Base-by-base conservation (phyloP, 1,140 invertebrate species). In the Drosophila sp. region DNA sequence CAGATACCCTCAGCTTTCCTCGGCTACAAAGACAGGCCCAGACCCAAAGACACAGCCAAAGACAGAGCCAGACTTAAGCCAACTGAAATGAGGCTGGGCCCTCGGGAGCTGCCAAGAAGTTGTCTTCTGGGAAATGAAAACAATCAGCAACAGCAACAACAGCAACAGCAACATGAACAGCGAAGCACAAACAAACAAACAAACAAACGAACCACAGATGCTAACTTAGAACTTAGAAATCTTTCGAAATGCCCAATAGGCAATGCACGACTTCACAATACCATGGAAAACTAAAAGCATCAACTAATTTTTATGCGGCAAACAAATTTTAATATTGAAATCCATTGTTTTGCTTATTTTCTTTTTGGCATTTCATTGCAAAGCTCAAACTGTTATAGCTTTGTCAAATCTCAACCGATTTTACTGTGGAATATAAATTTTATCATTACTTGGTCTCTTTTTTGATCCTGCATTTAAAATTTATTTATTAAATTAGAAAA, bases 81-180 rank as follows among this genome's bases (percentile, higher is more conserved):
- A 66, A 53, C 63, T 38, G 40, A 72, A 72, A 72, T 67, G 63
- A 72, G 70, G 70, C 70, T 72, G 63, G 32, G 54, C 62, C 69
- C 69, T 72, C 53, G 62, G 45, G 62, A 41, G 46, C 45, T 62
- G 76, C 76, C 63, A 69, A 72, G 54, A 87, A 82, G 50, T 53
- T 67, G 57, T 63, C 63, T 73, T 71, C 54, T 86, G 81, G 82
- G 82, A 86, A 80, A 78, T 38, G 29, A 48, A 61, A 54, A 65
- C 82, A 81, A 86, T 67, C 64, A 84, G 38, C 32, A 71, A 53
- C 54, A 72, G 51, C 51, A 62, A 46, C 45, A 56, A 32, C n/a
- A 58, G 2, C 27, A 32, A 56, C 11, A 25, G 34, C 40, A 78
- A 29, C 13, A 59, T 1, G 18, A 32, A 56, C 11, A 25, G 34